A percentile compares a stretch with the other conserved stretches of the same genome.
These are phyloP conservation scores for Amyelois transitella DNA, from an alignment of 1,140 invertebrate species.

Conservation along the genomic window DNA sequence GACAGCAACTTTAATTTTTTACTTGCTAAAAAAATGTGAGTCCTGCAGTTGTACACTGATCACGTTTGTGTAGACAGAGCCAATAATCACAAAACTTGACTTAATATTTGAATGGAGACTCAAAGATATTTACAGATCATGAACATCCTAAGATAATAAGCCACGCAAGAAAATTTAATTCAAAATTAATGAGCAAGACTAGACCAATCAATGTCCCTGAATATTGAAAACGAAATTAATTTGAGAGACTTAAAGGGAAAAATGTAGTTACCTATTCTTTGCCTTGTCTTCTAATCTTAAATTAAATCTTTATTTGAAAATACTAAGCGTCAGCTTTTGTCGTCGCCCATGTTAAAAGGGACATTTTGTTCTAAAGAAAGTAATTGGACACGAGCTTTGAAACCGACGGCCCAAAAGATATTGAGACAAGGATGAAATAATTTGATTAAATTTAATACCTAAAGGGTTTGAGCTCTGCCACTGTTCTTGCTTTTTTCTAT, in stretches of 20 bases:
- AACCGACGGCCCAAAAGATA: slow-evolving; percentile 40
- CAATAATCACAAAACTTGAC: too few relatives aligned
- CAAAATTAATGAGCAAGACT: neutral
- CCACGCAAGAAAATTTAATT: too few relatives aligned
- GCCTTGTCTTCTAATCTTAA: slow-evolving; percentile 41
- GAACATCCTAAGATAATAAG: too few relatives aligned
- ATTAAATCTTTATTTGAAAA: slow-evolving; percentile 51
- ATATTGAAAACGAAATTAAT: neutral
- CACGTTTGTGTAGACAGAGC: too few relatives aligned
- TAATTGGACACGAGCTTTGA: slow-evolving; percentile 46
- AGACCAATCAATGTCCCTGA: neutral
- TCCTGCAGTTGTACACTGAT: too few relatives aligned
- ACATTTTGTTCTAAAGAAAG: slow-evolving; percentile 54
- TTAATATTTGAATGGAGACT: too few relatives aligned
- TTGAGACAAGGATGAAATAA: slow-evolving; percentile 48
- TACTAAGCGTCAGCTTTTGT: slow-evolving; percentile 30
- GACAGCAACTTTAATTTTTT: too few relatives aligned
- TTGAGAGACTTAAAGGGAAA: slow-evolving; percentile 17
- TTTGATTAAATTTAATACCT: slow-evolving; percentile 41
- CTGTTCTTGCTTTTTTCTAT: neutral
- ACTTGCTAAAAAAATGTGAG: too few relatives aligned
- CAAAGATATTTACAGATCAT: too few relatives aligned
- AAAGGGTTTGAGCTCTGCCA: slow-evolving; percentile 21
- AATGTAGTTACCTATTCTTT: slow-evolving; percentile 25
- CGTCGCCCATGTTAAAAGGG: slow-evolving; percentile 31